Base-by-base conservation (phyloP, 1,140 invertebrate genomes). In the Cydia strobilella region DNA sequence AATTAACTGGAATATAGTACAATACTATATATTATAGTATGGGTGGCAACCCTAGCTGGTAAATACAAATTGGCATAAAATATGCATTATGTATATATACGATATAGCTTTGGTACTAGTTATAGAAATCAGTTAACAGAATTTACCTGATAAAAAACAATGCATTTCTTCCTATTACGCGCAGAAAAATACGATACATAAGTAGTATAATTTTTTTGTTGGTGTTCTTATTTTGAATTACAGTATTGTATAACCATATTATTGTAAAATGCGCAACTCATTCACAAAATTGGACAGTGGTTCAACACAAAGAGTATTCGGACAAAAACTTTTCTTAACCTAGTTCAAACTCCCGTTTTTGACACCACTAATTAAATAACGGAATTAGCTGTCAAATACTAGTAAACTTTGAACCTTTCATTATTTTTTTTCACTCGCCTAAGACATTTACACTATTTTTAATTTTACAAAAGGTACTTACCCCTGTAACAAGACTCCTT, bases 391-490 rank as follows among this genome's bases (percentile, higher is more conserved):
- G 74, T 78, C 74, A 75, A 79, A 76, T 73, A 69, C 71, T 59
- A 74, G 62, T 73, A 77, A 79, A 85, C 75, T 76, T 73, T 79
- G 74, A 79, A 75, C 74, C 74, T 66, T 75, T 63, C 23, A 71
- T 75, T 59, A 74, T 35, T 74, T 78, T 79, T 79, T 79, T 79
- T 82, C 81, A 77, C 27, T 66, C 78, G 10, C 15, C 63, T 59
- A 66, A 63, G 79, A 85, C 76, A 86, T 88, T 89, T 84, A 89
- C 87, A 89, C 87, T 81, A 83, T 84, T 85, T 90, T 89, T 86
- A 89, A 89, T 90, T 87, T 78, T 74, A 85, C 78, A 84, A 83
- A 81, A 79, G 74, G 66, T 63, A 78, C 51, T 75, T 78, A 82
- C 87, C 82, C 78, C 84, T 85, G 87, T 84, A 90, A 90, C 85